Evolutionary conservation across 1,140 invertebrate genomes (phyloP), one percentile per base, ranked within the genome.

Genomic region (Solenopsis invicta): DNA sequence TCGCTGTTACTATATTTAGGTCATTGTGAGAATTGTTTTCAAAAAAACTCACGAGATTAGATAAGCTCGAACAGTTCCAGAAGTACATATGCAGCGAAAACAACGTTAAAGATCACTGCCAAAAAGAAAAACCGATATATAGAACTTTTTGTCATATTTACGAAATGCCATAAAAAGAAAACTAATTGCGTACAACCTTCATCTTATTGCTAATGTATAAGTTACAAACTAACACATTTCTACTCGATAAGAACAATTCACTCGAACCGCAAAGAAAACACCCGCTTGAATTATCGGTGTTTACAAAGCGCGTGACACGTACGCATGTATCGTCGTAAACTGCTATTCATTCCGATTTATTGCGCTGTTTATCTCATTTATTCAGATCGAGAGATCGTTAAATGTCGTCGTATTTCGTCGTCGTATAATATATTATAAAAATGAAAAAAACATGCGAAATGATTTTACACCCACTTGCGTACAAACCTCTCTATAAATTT

Each of bases 401-500:
- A 45, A 81, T 1, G 45, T n/a, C 18, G n/a, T n/a, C n/a, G n/a
- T n/a, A 59, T 48, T 61, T 74, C 0, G 16, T 72, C 21, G 21
- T 56, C 3, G 29, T 29, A 41, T 41, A n/a, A n/a, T 41, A 4
- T 48, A 24, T 3, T 29, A 29, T 10, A 45, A 54, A 29, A n/a
- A 77, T 29, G n/a, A 24, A 18, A 18, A 34, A 16, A 18, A 52
- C 21, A 24, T 13, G 9, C 12, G 21, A n/a, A 56, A 56, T 54
- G 12, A 24, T 85, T 75, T 61, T 69, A 77, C 8, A 85, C 64
- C 71, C 50, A 75, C 71, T 94, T 90, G 93, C 94, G 92, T 95
- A 94, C 94, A 95, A 94, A 94, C 86, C 92, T 94, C 85, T 90
- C 92, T 48, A 48, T 48, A 52, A 52, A 48, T 92, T 88, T 92